Percentiles rank a stretch among this genome's conserved stretches.
Evolutionary conservation across 2,113 vertebrate species (phyloP).

Genomic region (Sporophila hypoxantha): DNA sequence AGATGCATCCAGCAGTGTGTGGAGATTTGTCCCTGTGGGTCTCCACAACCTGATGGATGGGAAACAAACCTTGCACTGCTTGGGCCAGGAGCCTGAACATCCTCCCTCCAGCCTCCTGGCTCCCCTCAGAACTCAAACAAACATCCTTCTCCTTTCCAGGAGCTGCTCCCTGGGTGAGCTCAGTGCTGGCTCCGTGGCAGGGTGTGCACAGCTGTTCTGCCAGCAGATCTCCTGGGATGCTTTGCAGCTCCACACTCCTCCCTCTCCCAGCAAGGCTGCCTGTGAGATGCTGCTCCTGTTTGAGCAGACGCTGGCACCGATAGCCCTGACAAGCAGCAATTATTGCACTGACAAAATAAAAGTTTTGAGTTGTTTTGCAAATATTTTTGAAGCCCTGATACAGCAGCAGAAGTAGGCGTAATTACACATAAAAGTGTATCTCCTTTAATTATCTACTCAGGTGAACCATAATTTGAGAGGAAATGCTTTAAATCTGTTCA

Average conservation of each 20-base stretch:
- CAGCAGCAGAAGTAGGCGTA: constrained; percentile 36
- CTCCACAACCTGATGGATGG: accelerated
- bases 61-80: not conserved
- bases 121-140: not conserved
- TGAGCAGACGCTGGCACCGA: not conserved
- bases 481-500: constrained; percentile 55
- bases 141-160: not conserved
- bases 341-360: constrained; percentile 51
- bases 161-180: not conserved
- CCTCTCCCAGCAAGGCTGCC: not conserved
- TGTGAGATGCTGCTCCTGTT: not conserved
- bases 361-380: constrained; percentile 65
- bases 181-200: accelerated
- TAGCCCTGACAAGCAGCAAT: constrained; percentile 52
- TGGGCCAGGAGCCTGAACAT: not conserved
- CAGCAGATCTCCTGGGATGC: not conserved
- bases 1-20: not conserved
- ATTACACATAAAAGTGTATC: constrained; percentile 57
- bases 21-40: not conserved
- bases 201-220: not conserved
- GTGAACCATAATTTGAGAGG: constrained; percentile 65
- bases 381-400: constrained; percentile 52
- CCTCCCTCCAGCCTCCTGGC: not conserved
- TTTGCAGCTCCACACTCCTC: not conserved
- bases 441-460: constrained; percentile 67